phyloP scores from a whole-genome alignment of 30 jellyfish, hydroid and myxozoan species.

The Catostylus mosaicus region DNA sequence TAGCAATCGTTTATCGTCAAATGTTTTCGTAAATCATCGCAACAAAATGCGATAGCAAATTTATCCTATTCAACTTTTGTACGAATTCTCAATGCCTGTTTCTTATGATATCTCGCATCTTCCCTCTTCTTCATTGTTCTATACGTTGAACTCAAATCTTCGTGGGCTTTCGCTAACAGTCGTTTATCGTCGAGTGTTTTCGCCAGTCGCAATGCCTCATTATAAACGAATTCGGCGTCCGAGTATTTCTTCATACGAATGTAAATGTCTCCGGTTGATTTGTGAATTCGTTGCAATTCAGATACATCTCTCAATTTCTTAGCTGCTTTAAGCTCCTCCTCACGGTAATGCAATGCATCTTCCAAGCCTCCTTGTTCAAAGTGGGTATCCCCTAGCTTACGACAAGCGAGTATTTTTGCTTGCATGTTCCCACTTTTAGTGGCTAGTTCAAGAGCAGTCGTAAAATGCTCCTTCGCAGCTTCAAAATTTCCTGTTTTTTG shows the following conservation, averaged over 20 bases:
- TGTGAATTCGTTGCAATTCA: neutral
- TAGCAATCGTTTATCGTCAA: neutral
- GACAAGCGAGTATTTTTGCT: neutral
- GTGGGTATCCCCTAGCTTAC: neutral
- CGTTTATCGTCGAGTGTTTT: neutral
- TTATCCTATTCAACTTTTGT: neutral
- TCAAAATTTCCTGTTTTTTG: neutral
- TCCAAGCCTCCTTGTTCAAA: neutral
- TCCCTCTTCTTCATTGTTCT: neutral
- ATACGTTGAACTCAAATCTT: neutral
- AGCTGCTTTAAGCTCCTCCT: constrained; percentile 5
- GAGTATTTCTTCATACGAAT: neutral
- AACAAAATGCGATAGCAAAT: too few relatives aligned
- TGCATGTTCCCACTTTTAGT: neutral
- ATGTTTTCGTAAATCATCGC: neutral
- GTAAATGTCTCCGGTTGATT: neutral
- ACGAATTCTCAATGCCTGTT: neutral
- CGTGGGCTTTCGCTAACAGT: neutral
- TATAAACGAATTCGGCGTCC: neutral
- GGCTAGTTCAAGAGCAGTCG: neutral
- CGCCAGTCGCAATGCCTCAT: constrained; percentile 24
- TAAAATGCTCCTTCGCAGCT: constrained; percentile 8
- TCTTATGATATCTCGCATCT: constrained; percentile 4
- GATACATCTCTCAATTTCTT: neutral
- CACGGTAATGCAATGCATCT: constrained; percentile 2